These are phyloP conservation scores for Ctenicera cuprea DNA, from an alignment of 2,888 invertebrate genomes.

Conservation along the genomic window DNA sequence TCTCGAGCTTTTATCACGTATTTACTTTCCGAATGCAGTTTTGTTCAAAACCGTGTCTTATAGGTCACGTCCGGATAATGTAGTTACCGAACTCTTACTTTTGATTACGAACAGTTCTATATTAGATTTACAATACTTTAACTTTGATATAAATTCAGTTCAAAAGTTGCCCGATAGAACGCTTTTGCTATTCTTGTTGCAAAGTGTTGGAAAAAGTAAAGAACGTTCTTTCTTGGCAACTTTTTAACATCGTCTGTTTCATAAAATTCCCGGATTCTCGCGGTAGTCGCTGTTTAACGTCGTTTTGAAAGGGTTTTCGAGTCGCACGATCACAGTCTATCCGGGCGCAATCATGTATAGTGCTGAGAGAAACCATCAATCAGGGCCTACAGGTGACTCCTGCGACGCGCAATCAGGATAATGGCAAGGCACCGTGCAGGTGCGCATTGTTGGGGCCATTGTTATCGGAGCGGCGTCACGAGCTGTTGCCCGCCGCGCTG, in stretches of 20 bases:
- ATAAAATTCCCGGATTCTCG: slow-evolving; percentile 43
- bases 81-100: slow-evolving; percentile 62
- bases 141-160: slow-evolving; percentile 64
- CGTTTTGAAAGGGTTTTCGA: slow-evolving; percentile 45
- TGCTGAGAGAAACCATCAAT: slow-evolving; percentile 60
- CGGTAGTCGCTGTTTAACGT: slow-evolving; percentile 44
- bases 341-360: slow-evolving; percentile 59
- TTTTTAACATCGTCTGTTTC: slow-evolving; percentile 43
- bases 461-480: slow-evolving; percentile 60
- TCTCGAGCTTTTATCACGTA: slow-evolving; percentile 53
- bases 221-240: slow-evolving; percentile 34
- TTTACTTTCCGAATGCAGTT: slow-evolving; percentile 54
- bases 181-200: slow-evolving; percentile 54
- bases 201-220: slow-evolving; percentile 49
- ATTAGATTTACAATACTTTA: slow-evolving; percentile 65
- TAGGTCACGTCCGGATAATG: slow-evolving; percentile 60
- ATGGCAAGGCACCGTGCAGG: slow-evolving; percentile 61
- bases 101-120: slow-evolving; percentile 63
- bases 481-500: slow-evolving; percentile 58
- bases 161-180: slow-evolving; percentile 58
- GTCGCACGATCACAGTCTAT: slow-evolving; percentile 51
- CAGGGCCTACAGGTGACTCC: slow-evolving; percentile 61
- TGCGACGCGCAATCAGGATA: slow-evolving; percentile 64
- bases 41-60: slow-evolving; percentile 52
- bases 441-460: slow-evolving; percentile 57